These are phyloP conservation scores for Cynoglossus semilaevis DNA, from an alignment of 2,113 vertebrate genomes.

Conservation along the genomic window DNA sequence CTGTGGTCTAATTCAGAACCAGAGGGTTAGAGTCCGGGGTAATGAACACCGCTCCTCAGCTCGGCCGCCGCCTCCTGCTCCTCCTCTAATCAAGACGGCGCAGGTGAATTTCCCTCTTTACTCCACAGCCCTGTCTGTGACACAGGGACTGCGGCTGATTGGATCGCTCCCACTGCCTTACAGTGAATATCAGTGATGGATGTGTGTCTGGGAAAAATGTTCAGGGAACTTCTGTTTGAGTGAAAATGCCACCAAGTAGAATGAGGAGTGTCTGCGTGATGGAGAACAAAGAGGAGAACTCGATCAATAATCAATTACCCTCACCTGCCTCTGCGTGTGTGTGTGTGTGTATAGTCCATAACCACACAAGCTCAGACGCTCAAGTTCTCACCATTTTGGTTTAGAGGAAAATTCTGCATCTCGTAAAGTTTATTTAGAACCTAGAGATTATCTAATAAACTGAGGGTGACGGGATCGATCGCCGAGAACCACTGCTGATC, in stretches of 20 bases:
- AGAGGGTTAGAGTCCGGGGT: constrained; percentile 18
- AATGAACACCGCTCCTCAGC: constrained; percentile 39
- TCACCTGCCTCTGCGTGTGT: background rate
- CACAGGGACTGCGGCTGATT: constrained; percentile 42
- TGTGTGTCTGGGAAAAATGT: background rate
- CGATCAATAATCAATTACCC: constrained; percentile 51
- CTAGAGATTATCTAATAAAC: no score
- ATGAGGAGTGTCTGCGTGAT: background rate
- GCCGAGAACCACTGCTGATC: no score
- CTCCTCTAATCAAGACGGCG: constrained; percentile 38
- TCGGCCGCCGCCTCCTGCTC: constrained; percentile 21
- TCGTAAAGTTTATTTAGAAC: no score
- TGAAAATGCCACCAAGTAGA: constrained; percentile 19
- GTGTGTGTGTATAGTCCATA: background rate
- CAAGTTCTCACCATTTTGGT: no score
- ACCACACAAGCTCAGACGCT: background rate
- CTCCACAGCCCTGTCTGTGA: constrained; percentile 4
- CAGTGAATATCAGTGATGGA: constrained; percentile 38
- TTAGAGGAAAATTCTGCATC: no score
- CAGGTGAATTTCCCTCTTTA: constrained; percentile 21
- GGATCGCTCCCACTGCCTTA: constrained; percentile 41
- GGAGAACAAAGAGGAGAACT: background rate
- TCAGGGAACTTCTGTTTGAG: constrained; percentile 5
- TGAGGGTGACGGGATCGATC: no score
- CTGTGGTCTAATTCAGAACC: constrained; percentile 18